Percentiles rank a stretch among this genome's conserved stretches.
These are phyloP conservation scores for Peromyscus eremicus DNA, from an alignment of 2,797 vertebrate genomes.

Conservation along the genomic window DNA sequence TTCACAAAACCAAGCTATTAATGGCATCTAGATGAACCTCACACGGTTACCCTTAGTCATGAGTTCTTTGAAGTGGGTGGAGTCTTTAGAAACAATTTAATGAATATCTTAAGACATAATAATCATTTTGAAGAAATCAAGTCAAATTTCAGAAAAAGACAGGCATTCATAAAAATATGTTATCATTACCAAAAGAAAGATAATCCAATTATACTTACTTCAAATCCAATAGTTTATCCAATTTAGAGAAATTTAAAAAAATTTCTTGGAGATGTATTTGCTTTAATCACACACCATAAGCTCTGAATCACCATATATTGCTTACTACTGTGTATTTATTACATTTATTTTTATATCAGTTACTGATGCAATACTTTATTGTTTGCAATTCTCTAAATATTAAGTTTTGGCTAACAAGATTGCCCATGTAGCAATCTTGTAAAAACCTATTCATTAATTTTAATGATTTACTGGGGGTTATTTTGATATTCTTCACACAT, in stretches of 20 bases:
- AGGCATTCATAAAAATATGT: background rate
- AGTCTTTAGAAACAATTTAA: background rate
- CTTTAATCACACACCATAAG: background rate
- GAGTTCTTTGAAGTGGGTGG: background rate
- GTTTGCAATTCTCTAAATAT: background rate
- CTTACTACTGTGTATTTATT: background rate
- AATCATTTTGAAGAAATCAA: background rate
- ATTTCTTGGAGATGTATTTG: background rate
- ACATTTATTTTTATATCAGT: conserved; percentile 1
- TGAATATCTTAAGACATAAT: background rate
- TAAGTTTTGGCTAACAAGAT: background rate
- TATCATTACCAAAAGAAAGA: background rate
- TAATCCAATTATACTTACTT: background rate
- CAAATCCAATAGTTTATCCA: background rate
- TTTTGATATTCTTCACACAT: background rate
- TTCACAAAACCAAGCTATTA: background rate
- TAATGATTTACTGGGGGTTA: background rate
- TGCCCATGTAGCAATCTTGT: background rate
- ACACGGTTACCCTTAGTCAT: background rate
- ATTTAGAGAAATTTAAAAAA: background rate
- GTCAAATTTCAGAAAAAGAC: background rate
- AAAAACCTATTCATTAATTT: background rate
- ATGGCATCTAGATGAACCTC: background rate
- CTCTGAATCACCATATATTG: background rate
- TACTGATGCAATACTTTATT: background rate